Evolutionary conservation across 2,888 invertebrate genomes (phyloP), one percentile per base, ranked within the genome.

Genomic region (Dryobota labecula): DNA sequence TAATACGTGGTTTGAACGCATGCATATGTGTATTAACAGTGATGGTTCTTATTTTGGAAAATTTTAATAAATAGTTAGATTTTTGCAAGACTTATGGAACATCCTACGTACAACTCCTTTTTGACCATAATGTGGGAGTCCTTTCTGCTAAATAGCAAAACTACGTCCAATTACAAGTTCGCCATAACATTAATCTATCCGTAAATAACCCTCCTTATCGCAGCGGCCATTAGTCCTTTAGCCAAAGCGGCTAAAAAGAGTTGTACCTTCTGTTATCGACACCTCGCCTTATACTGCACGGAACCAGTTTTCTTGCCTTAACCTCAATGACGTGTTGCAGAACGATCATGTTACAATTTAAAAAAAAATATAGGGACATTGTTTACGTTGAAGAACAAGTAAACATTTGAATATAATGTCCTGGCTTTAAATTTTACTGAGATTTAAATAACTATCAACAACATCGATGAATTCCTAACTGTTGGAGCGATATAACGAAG

Each of bases 301-400:
- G 69, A 78, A 77, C 85, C 71, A 79, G 84, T 82, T 82, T 66
- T 63, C 56, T 82, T 64, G 62, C 80, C 82, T 79, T 76, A 73
- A 84, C 84, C 78, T 70, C 63, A 83, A 85, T 83, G 72, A 75
- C 76, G 78, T 78, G 61, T 60, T 72, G 62, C 65, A 76, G 72
- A 76, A 68, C 58, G 69, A 75, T 77, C 73, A 76, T 33, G 74
- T 80, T 71, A 80, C 79, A 79, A 79, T 81, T n/a, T n/a, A n/a
- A n/a, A 67, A 70, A 70, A 80, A 76, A 63, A 51, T 20, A 18
- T 43, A 57, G 43, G 62, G n/a, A 67, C 45, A 13, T 45, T 57
- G 61, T 74, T 74, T 61, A 63, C 56, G 4, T 71, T 65, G 30
- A 69, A 68, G 56, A n/a, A 51, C 3, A 38, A 13, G 11, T 64